Evolutionary conservation across 1,140 invertebrate species (phyloP).

Genomic region (Leguminivora glycinivorella): DNA sequence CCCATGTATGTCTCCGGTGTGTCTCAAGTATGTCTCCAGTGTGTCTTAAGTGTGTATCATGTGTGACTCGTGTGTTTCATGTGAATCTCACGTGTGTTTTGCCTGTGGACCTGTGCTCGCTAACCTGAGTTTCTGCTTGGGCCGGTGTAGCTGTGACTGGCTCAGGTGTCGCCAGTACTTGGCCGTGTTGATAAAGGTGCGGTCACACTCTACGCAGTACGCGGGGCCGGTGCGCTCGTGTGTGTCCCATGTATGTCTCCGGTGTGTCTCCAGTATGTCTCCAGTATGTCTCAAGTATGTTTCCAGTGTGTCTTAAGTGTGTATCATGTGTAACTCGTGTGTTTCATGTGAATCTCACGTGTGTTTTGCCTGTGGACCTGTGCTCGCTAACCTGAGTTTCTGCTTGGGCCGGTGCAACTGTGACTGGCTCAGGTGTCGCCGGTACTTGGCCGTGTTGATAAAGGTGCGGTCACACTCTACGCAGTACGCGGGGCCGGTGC

Average conservation of each 20-base stretch:
- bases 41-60: too few relatives aligned
- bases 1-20: conserved; percentile 32
- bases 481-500: conserved; percentile 42
- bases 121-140: not conserved
- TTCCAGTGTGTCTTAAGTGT: too few relatives aligned
- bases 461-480: conserved; percentile 44
- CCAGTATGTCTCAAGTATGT: not conserved
- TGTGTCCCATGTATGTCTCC: conserved; percentile 1
- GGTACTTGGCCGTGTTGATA: conserved; percentile 43
- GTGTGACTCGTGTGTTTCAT: too few relatives aligned
- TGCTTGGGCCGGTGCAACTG: not conserved
- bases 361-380: too few relatives aligned
- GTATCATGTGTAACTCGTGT: too few relatives aligned
- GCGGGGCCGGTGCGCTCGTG: conserved; percentile 31
- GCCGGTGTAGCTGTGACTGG: not conserved
- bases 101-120: conserved; percentile 44
- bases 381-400: conserved; percentile 11
- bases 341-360: too few relatives aligned
- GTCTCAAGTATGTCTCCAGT: not conserved
- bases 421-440: conserved; percentile 33
- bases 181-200: conserved; percentile 30
- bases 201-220: conserved; percentile 57
- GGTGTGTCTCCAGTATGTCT: conserved; percentile 10
- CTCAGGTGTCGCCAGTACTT: not conserved
- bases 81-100: conserved; percentile 47